Evolutionary conservation across 2,888 invertebrate species (phyloP).

Genomic region (Altica lythri): DNA sequence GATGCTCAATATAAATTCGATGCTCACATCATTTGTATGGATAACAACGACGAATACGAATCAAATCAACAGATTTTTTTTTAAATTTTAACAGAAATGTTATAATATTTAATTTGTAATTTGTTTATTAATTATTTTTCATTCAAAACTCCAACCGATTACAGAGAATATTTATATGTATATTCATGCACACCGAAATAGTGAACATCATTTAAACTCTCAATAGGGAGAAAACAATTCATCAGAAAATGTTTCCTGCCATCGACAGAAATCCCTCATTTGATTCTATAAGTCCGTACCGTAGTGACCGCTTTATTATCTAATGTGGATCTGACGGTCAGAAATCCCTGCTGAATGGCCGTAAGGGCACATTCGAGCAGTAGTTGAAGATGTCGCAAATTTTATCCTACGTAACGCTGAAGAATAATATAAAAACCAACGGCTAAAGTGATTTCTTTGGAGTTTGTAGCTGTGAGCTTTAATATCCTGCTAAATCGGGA

Average conservation of each 20-base stretch:
- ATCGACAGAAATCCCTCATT: conserved; percentile 10
- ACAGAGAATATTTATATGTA: too few species aligned
- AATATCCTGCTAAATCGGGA: conserved; percentile 10
- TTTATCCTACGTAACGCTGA: neutral
- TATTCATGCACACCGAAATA: too few species aligned
- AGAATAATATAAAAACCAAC: conserved; percentile 5
- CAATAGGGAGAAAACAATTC: neutral
- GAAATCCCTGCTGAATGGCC: conserved; percentile 17
- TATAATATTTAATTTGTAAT: too few species aligned
- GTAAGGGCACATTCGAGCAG: conserved; percentile 11
- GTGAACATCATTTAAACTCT: too few species aligned
- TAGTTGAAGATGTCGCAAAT: conserved; percentile 7
- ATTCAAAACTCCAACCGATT: too few species aligned
- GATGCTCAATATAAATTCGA: too few species aligned
- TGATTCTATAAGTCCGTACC: conserved; percentile 11
- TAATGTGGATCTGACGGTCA: conserved; percentile 16
- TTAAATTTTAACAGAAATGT: too few species aligned
- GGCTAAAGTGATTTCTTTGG: conserved; percentile 13
- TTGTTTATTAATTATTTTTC: too few species aligned
- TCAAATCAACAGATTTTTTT: too few species aligned
- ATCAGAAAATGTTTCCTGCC: neutral
- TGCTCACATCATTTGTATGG: too few species aligned
- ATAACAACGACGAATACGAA: too few species aligned
- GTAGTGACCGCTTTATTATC: conserved; percentile 17
- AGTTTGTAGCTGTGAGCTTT: conserved; percentile 9